Conservation (phyloP, 2,888 invertebrate genomes). For the Melanostoma mellinum region DNA sequence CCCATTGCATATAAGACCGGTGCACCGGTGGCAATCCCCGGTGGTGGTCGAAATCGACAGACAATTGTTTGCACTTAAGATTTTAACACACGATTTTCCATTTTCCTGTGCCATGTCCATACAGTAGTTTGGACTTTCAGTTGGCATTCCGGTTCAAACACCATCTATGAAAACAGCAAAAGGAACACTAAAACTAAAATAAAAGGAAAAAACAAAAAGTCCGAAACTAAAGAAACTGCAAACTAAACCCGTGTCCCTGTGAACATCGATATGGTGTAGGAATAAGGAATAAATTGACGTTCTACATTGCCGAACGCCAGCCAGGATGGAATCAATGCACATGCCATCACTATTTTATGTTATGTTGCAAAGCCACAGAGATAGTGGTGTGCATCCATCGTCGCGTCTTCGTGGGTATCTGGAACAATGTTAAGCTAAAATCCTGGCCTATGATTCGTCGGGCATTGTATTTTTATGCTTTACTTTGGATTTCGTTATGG, state of each 20-base stretch:
- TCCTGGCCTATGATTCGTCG: constrained; percentile 49
- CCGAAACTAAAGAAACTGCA: constrained; percentile 6
- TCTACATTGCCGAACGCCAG: constrained; percentile 65
- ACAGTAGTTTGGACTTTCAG: constrained; percentile 49
- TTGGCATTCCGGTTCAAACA: constrained; percentile 66
- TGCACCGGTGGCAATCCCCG: constrained; percentile 78
- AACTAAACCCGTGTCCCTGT: constrained; percentile 53
- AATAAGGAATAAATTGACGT: constrained; percentile 73
- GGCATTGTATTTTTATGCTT: not conserved
- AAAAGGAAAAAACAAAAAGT: constrained; percentile 14
- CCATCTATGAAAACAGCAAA: constrained; percentile 44
- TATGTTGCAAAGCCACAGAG: constrained; percentile 34
- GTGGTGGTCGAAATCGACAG: constrained; percentile 80
- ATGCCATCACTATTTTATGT: constrained; percentile 63
- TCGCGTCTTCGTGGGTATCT: constrained; percentile 31
- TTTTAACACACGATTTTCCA: constrained; percentile 82
- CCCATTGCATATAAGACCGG: constrained; percentile 37
- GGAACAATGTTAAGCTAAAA: constrained; percentile 48
- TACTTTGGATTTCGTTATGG: not conserved
- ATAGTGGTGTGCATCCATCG: constrained; percentile 18
- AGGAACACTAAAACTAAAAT: constrained; percentile 19
- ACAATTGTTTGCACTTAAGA: constrained; percentile 83
- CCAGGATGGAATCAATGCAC: constrained; percentile 68
- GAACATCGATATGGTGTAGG: constrained; percentile 66
- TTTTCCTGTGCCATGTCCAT: constrained; percentile 71